These are phyloP conservation scores for Oryctolagus cuniculus DNA, from an alignment of 2,113 vertebrate species.

Conservation along the genomic window mOryCun1.1 NC_091435.1:137722501-137723000, in stretches of 20 bases:
- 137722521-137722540: slow-evolving; percentile 68
- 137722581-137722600: slow-evolving; percentile 72
- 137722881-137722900: neutral
- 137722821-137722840: neutral
- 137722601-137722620: slow-evolving; percentile 79
- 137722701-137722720: slow-evolving; percentile 69
- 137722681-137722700: slow-evolving; percentile 46
- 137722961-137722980: neutral
- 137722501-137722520: slow-evolving; percentile 26
- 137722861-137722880: neutral
- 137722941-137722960: neutral
- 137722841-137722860: slow-evolving; percentile 49
- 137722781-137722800: slow-evolving; percentile 41
- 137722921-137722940: neutral
- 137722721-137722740: slow-evolving; percentile 68
- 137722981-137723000: neutral
- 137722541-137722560: slow-evolving; percentile 66
- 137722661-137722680: slow-evolving; percentile 66
- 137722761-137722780: slow-evolving; percentile 43
- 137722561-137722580: slow-evolving; percentile 78
- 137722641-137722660: slow-evolving; percentile 69
- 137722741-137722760: slow-evolving; percentile 53
- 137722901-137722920: neutral
- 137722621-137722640: slow-evolving; percentile 77
- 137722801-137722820: neutral